Conservation (phyloP, 2,888 invertebrate genomes). For the Oxytorus armatus region DNA sequence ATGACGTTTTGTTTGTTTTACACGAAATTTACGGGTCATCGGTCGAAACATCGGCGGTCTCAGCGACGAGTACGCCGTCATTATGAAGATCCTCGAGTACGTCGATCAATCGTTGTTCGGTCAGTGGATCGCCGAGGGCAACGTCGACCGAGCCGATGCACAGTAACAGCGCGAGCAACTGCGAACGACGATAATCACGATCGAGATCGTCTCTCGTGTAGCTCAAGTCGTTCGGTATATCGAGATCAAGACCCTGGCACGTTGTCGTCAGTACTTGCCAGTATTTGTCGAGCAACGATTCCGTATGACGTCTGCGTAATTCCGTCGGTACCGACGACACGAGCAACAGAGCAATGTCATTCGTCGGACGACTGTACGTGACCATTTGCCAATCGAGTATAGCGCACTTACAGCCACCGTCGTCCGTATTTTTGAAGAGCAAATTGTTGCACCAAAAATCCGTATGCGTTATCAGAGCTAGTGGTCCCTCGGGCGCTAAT, state of each 20-base stretch:
- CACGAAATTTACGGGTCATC: slow-evolving; percentile 36
- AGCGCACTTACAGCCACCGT: slow-evolving; percentile 86
- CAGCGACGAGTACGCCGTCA: slow-evolving; percentile 88
- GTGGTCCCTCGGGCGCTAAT: slow-evolving; percentile 89
- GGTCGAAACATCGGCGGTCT: slow-evolving; percentile 73
- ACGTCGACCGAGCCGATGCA: slow-evolving; percentile 94
- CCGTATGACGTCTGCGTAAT: slow-evolving; percentile 88
- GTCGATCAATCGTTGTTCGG: slow-evolving; percentile 91
- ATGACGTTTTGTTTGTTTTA: slow-evolving; percentile 11
- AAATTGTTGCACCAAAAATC: slow-evolving; percentile 95
- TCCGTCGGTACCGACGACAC: slow-evolving; percentile 91
- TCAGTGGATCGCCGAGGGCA: slow-evolving; percentile 90
- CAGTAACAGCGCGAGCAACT: slow-evolving; percentile 90
- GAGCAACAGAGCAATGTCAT: slow-evolving; percentile 90
- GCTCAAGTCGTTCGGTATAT: slow-evolving; percentile 86
- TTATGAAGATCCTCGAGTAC: slow-evolving; percentile 90
- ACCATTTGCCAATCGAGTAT: slow-evolving; percentile 95
- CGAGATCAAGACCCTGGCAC: slow-evolving; percentile 87
- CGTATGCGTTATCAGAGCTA: slow-evolving; percentile 92
- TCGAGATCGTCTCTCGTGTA: slow-evolving; percentile 86
- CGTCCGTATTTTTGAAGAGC: slow-evolving; percentile 86
- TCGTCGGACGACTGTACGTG: slow-evolving; percentile 91
- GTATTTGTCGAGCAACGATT: slow-evolving; percentile 89
- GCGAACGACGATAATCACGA: slow-evolving; percentile 88
- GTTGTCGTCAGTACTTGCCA: slow-evolving; percentile 88